Base-by-base conservation (phyloP, 1,140 invertebrate genomes). In the Oryzaephilus surinamensis region DNA sequence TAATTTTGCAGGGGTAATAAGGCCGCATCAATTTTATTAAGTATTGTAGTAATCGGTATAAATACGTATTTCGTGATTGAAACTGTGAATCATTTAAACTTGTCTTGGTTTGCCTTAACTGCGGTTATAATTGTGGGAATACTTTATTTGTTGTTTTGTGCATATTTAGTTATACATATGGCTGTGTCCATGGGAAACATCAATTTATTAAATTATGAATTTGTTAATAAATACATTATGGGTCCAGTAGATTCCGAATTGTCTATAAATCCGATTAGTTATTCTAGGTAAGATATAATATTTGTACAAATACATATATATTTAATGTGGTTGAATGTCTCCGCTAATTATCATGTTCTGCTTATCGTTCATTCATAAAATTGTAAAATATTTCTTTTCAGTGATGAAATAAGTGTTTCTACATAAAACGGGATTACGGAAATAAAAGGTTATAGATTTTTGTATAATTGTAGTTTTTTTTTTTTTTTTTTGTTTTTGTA, bases 11-110 rank as follows among this genome's bases (percentile, higher is more conserved):
- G 80, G 43, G 63, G 61, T 13, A 83, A 76, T 51, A 84, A 79
- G 62, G 61, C 81, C n/a, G 59, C 82, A 11, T 65, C 83, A 0
- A 73, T 74, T 21, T 18, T 74, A 1, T 58, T 90, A 11, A 79
- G 81, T 5, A 52, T 76, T 6, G 55, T 81, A 13, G 79, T 92
- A 1, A 86, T 92, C 52, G 58, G 55, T 7, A 88, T 93, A 45
- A 92, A 93, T 57, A 69, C 88, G 30, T 90, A 77, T 57, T 89
- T 91, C 60, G 81, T 90, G 2, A 62, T 73, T 12, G 62, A 68
- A 14, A 79, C 74, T 46, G 71, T 83, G 0, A 55, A 70, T 7
- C 47, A 64, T 1, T 52, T 48, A 6, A 20, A 55, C 7, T 64
- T 75, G 2, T 43, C 64, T 26, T 76, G 74, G 62, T 63, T 43